Conservation (phyloP, 2,113 vertebrate species). For the Phyllostomus hastatus region DNA sequence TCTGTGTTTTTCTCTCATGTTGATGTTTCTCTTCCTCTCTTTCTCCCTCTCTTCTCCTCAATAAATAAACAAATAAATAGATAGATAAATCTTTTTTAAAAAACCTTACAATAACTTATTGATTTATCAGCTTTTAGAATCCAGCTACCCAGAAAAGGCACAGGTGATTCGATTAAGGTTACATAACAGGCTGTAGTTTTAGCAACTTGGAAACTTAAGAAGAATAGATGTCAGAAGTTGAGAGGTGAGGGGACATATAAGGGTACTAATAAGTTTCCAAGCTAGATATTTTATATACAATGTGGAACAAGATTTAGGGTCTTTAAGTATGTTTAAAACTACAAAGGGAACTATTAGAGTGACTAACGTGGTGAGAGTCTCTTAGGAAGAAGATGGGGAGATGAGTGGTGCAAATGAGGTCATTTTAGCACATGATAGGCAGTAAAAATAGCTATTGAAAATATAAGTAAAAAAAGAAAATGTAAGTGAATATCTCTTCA, state of each 20-base stretch:
- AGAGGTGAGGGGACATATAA: background rate
- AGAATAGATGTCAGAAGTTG: background rate
- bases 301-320: background rate
- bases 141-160: background rate
- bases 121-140: background rate
- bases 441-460: background rate
- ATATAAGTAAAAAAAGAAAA: background rate
- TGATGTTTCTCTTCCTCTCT: background rate
- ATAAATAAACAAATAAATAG: background rate
- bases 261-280: background rate
- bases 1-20: too few species aligned
- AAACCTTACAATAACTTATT: background rate
- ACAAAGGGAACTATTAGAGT: background rate
- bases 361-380: background rate
- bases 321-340: background rate
- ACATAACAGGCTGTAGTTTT: background rate
- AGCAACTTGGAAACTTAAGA: background rate
- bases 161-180: background rate
- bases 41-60: background rate
- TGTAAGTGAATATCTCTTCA: background rate
- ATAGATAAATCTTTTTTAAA: background rate
- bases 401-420: background rate
- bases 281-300: background rate
- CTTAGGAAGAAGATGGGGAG: background rate
- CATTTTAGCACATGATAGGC: background rate